phyloP scores from a whole-genome alignment of 2,797 vertebrate genomes.

The Spizella passerina region DNA sequence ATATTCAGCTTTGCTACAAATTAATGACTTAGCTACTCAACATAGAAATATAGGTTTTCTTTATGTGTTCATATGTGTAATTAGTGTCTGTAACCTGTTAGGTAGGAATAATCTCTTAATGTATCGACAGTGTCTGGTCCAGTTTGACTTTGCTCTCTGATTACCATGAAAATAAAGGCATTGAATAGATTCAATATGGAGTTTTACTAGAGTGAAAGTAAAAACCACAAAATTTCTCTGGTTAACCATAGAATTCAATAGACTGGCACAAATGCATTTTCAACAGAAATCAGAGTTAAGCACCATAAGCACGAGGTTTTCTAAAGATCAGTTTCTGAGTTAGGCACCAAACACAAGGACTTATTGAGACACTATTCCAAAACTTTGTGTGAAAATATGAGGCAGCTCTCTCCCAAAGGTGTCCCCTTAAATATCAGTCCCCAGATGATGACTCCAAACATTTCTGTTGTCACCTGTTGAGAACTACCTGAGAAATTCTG shows the following conservation, averaged over 20 bases:
- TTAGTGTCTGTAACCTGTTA: not conserved
- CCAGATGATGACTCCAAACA: not conserved
- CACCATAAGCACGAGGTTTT: not conserved
- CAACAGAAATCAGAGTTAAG: not conserved
- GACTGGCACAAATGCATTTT: not conserved
- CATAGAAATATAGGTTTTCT: not conserved
- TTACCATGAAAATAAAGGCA: not conserved
- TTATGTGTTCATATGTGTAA: not conserved
- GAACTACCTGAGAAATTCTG: not conserved
- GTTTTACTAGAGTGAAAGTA: not conserved
- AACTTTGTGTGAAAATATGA: not conserved
- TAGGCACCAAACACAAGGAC: not conserved
- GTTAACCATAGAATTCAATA: not conserved
- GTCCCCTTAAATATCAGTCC: not conserved
- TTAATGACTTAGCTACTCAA: not conserved
- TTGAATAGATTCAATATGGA: not conserved
- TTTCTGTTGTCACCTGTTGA: not conserved
- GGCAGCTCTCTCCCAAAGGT: not conserved
- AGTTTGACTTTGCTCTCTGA: not conserved
- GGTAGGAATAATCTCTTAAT: not conserved
- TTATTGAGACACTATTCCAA: not conserved
- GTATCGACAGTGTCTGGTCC: not conserved
- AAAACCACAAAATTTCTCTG: not conserved
- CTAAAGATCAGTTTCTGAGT: not conserved
- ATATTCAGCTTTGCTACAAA: not conserved